Base-by-base conservation (phyloP, 2,888 invertebrate genomes). In the Coelopa pilipes region DNA sequence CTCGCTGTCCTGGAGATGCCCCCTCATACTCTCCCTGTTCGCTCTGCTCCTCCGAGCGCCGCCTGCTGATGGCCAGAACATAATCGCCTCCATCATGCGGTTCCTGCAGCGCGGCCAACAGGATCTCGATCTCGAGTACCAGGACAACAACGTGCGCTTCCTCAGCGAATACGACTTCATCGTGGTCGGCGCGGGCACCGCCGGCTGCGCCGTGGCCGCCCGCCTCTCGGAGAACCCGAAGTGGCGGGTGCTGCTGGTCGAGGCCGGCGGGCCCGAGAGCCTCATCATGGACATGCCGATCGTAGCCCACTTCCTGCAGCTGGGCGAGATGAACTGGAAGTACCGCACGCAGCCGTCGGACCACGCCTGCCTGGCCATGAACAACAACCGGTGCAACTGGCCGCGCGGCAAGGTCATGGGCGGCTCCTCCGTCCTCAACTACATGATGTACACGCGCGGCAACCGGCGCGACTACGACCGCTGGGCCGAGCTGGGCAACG, bases 401-500 rank as follows among this genome's bases (percentile, higher is more conserved):
- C 94, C 95, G 0, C 88, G 93, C 76, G 96, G 95, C 3, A 94
- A 93, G 85, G 93, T 94, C 0, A 90, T 96, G 82, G 96, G 96
- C 9, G 96, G 96, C 1, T 92, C 92, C 11, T 93, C 93, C 76
- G 92, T 93, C 0, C 88, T 95, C 12, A 96, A 96, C 83, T 92
- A 92, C 80, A 94, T 96, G 94, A 91, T 93, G 80, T 94, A 93
- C 81, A 93, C 93, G 0, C 88, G 94, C 76, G 94, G 93, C 13
- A 90, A 92, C 79, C 89, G 90, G 0, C 86, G 89, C 4, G 95
- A 96, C 82, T 96, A 93, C 83, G 92, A 96, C 81, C 87, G 89
- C 5, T 96, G 96, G 96, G 90, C 91, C 15, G 88, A 88, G 0
- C 83, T 91, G 81, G 95, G 93, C 0, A 93, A 93, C 83, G 85